phyloP scores from a whole-genome alignment of 2,888 invertebrate species.

The Aplocera efformata region DNA sequence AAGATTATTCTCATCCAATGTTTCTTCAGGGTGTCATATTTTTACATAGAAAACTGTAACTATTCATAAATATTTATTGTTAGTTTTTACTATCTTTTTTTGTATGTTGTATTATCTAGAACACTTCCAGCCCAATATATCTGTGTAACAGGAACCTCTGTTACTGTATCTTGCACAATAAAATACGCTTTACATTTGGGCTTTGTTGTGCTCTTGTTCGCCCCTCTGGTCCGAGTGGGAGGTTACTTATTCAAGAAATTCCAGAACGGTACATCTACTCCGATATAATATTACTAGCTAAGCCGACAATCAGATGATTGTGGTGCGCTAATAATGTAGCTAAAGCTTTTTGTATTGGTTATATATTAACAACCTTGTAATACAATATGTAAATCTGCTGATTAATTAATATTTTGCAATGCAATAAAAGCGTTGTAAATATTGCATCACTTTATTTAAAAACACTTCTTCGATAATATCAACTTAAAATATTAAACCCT shows the following conservation, averaged over 20 bases:
- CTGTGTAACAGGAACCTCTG: conserved; percentile 19
- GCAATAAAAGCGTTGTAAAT: too few relatives aligned
- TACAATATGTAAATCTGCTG: too few relatives aligned
- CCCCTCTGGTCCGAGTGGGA: conserved; percentile 34
- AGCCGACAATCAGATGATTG: conserved; percentile 15
- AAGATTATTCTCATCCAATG: too few relatives aligned
- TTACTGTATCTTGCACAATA: conserved; percentile 52
- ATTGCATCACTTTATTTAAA: too few relatives aligned
- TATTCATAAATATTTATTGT: too few relatives aligned
- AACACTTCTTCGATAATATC: too few relatives aligned
- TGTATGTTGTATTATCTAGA: neutral
- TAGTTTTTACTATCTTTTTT: too few relatives aligned
- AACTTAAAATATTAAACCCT: too few relatives aligned
- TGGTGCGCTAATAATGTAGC: neutral
- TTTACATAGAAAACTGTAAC: too few relatives aligned
- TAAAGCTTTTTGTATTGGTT: conserved; percentile 8
- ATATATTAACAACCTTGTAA: too few relatives aligned
- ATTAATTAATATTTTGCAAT: too few relatives aligned
- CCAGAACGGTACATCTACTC: conserved; percentile 36
- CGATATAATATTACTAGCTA: conserved; percentile 19
- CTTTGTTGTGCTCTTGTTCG: conserved; percentile 55
- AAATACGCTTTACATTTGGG: conserved; percentile 61
- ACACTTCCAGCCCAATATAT: conserved; percentile 22
- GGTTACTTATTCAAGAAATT: conserved; percentile 46
- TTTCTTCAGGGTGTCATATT: too few relatives aligned